Percentiles rank a stretch among this genome's conserved stretches.
These are phyloP conservation scores for Neodontobutis hainanensis DNA, from an alignment of 2,113 vertebrate species.

Conservation along the genomic window DNA sequence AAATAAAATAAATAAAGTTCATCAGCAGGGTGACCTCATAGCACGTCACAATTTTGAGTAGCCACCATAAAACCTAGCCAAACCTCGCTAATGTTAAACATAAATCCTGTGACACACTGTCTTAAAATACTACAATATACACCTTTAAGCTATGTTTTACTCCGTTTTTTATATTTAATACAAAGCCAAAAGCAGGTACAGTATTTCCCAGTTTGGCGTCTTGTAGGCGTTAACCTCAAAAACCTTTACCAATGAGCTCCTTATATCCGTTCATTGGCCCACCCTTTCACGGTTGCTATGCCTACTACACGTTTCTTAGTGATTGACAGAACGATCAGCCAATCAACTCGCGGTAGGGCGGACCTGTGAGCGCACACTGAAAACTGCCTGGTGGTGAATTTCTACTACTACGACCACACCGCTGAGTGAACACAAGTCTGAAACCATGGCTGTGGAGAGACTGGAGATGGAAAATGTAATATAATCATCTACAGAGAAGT, in stretches of 20 bases:
- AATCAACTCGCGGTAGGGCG: constrained; percentile 62
- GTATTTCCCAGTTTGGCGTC: background rate
- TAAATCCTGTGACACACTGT: no score
- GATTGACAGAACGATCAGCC: constrained; percentile 41
- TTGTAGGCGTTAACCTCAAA: constrained; percentile 34
- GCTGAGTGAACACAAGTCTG: constrained; percentile 20
- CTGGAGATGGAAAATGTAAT: constrained; percentile 55
- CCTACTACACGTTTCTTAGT: constrained; percentile 51
- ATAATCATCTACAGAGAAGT: constrained; percentile 40
- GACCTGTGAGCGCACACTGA: constrained; percentile 37
- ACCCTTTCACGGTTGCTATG: constrained; percentile 74
- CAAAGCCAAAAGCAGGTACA: background rate
- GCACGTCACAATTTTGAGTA: no score
- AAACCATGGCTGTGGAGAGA: constrained; percentile 10
- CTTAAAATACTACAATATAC: no score
- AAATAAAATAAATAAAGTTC: no score
- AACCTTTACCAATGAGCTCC: constrained; percentile 38
- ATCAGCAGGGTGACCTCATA: no score
- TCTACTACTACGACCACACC: constrained; percentile 66
- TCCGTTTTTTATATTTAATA: background rate
- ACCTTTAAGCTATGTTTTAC: background rate
- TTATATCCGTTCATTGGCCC: constrained; percentile 19
- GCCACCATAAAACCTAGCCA: no score
- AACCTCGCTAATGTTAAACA: no score
- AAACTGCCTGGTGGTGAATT: constrained; percentile 63